Evolutionary conservation across 2,888 invertebrate species (phyloP).

Genomic region (Leptinotarsa juncta): DNA sequence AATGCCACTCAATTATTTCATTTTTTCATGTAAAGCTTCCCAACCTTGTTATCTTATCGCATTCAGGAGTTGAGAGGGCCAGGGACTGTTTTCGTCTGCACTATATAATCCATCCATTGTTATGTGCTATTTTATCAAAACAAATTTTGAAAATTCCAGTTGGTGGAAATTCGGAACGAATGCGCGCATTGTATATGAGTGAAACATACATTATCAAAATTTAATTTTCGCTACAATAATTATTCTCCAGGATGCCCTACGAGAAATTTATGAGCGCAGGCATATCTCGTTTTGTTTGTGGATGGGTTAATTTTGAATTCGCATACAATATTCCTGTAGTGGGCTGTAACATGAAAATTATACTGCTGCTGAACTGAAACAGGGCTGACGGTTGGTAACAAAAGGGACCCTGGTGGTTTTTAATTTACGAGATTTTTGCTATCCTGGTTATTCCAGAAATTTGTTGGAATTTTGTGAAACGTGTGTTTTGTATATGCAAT

Average conservation of each 20-base stretch:
- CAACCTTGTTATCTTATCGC: no score
- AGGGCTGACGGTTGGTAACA: neutral
- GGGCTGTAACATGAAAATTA: neutral
- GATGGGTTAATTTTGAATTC: constrained; percentile 6
- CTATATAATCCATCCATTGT: no score
- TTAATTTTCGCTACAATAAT: constrained; percentile 9
- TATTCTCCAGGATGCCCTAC: neutral
- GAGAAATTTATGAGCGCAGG: constrained; percentile 4
- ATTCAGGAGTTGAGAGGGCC: no score
- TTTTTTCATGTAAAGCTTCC: no score
- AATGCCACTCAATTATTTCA: no score
- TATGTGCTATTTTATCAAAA: neutral
- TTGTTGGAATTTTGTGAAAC: no score
- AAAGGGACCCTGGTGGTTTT: neutral
- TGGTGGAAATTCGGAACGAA: neutral
- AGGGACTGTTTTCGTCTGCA: no score
- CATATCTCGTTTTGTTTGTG: constrained; percentile 6
- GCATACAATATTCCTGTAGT: constrained; percentile 6
- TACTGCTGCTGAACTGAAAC: neutral
- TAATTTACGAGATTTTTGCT: neutral
- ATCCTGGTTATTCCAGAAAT: neutral
- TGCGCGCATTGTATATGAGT: neutral
- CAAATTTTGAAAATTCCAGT: neutral
- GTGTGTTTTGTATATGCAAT: no score
- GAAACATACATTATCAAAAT: constrained; percentile 10